Conservation (phyloP, 2,888 invertebrate genomes). For the Alloscopus bannaensis region DNA sequence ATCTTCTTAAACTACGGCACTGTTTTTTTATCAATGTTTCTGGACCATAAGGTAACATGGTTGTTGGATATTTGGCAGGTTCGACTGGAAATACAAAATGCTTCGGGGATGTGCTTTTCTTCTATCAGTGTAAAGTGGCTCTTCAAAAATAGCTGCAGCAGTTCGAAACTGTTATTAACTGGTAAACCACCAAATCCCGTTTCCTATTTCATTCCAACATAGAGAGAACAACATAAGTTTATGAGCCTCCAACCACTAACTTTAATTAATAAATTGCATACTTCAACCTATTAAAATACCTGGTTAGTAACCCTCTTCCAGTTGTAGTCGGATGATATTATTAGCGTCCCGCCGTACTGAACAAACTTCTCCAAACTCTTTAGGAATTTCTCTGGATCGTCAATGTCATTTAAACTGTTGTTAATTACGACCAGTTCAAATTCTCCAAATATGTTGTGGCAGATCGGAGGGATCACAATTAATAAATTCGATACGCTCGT, state of each 20-base stretch:
- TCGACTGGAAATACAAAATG: conserved; percentile 64
- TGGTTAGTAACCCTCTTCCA: conserved; percentile 67
- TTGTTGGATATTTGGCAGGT: conserved; percentile 65
- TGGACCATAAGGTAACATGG: conserved; percentile 70
- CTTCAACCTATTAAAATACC: no score
- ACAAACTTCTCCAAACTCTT: conserved; percentile 61
- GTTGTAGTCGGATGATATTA: conserved; percentile 70
- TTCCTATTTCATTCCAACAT: conserved; percentile 37
- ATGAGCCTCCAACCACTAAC: not conserved
- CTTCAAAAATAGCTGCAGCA: conserved; percentile 60
- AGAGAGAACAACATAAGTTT: conserved; percentile 2
- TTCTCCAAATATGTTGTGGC: conserved; percentile 51
- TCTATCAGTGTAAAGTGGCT: conserved; percentile 62
- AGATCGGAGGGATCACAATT: conserved; percentile 57
- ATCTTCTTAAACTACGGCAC: conserved; percentile 37
- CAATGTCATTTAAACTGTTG: conserved; percentile 62
- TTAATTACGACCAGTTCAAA: conserved; percentile 68
- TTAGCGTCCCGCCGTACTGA: conserved; percentile 55
- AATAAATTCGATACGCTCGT: conserved; percentile 65
- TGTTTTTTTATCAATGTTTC: conserved; percentile 51
- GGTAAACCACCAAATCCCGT: conserved; percentile 57
- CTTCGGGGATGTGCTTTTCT: conserved; percentile 66
- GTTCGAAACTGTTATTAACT: conserved; percentile 64
- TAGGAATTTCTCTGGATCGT: conserved; percentile 66
- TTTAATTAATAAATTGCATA: not conserved